These are phyloP conservation scores for Spea hammondii DNA, from an alignment of 2,797 vertebrate species.

Conservation along the genomic window DNA sequence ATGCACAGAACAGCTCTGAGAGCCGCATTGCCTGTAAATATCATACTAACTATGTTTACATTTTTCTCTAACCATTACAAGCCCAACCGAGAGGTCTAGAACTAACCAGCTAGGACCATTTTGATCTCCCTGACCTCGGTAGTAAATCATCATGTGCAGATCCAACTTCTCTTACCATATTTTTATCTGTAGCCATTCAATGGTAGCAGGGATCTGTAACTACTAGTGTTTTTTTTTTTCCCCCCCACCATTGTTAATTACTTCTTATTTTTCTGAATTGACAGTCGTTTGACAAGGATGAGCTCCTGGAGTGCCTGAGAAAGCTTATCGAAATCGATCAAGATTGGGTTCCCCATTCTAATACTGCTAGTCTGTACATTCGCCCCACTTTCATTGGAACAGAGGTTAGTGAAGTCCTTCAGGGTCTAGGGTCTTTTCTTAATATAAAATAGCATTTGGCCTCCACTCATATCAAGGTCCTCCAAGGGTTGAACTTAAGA, in stretches of 20 bases:
- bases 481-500: too few species aligned
- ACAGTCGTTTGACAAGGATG: conserved; percentile 77
- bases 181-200: neutral
- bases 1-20: conserved; percentile 78
- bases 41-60: neutral
- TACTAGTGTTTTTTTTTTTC: neutral
- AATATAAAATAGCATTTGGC: too few species aligned
- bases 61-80: neutral
- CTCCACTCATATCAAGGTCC: too few species aligned
- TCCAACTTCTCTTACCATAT: neutral
- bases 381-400: conserved; percentile 82
- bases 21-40: conserved; percentile 80
- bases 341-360: conserved; percentile 82
- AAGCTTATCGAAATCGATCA: conserved; percentile 81
- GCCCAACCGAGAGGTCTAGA: neutral
- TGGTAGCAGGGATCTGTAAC: too few species aligned
- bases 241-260: neutral
- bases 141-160: neutral
- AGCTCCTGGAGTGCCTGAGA: conserved; percentile 81
- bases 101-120: neutral
- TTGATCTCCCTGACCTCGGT: neutral
- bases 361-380: conserved; percentile 81
- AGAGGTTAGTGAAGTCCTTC: conserved; percentile 67
- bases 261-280: conserved; percentile 1
- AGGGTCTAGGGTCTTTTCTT: neutral